Percentiles rank a stretch among this genome's conserved stretches.
Conservation (phyloP, 1,140 invertebrate species). For the Argopecten irradians region DNA sequence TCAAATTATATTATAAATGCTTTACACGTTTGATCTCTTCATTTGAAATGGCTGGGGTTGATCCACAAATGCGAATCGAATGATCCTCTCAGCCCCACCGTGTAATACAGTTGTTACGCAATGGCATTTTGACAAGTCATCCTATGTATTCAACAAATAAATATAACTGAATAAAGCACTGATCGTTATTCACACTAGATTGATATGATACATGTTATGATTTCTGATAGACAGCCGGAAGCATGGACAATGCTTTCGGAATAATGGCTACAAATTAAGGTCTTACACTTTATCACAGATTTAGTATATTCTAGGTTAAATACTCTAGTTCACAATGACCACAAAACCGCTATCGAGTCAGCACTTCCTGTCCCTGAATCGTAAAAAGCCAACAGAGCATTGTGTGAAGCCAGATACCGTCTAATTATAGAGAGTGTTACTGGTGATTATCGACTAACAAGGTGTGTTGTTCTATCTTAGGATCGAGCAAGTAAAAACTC, state of each 20-base stretch:
- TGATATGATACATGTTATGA: background rate
- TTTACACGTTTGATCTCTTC: too few relatives aligned
- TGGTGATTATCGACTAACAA: background rate
- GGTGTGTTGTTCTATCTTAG: background rate
- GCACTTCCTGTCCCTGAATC: background rate
- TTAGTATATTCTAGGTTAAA: background rate
- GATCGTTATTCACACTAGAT: too few relatives aligned
- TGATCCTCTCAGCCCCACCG: too few relatives aligned
- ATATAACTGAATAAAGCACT: too few relatives aligned
- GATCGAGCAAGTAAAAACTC: background rate
- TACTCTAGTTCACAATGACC: background rate
- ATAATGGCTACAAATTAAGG: background rate
- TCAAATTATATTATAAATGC: too few relatives aligned
- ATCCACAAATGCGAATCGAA: too few relatives aligned
- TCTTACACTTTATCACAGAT: background rate
- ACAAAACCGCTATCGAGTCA: background rate
- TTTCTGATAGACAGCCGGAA: background rate
- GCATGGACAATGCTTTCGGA: background rate
- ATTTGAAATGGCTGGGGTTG: too few relatives aligned
- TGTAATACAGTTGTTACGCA: too few relatives aligned
- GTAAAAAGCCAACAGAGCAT: background rate
- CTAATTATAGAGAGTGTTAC: slow-evolving; percentile 3
- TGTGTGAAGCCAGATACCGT: background rate
- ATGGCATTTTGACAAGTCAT: too few relatives aligned
- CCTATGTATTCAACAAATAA: too few relatives aligned